Evolutionary conservation across 2,888 invertebrate genomes (phyloP), one percentile per base, ranked within the genome.

Genomic region (Drosophila tanythrix): DNA sequence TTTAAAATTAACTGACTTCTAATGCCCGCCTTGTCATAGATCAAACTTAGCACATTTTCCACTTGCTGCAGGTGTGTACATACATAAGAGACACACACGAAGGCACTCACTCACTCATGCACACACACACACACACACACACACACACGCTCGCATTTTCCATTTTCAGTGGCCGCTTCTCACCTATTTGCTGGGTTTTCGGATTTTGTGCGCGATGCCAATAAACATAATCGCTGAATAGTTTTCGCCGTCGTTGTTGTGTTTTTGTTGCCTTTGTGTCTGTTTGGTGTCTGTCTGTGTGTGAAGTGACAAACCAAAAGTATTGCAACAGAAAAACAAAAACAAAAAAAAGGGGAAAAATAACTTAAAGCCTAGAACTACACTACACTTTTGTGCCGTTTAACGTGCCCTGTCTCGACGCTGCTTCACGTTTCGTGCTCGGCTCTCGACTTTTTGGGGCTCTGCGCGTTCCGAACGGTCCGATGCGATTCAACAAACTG

Each of bases 401-500:
- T 63, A 79, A 66, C 53, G 81, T 72, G 78, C 82, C 82, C 79
- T 79, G 74, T 77, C 63, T 64, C 74, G 74, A 58, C 53, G 64
- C 52, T 81, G 75, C 76, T 63, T 70, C 70, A 68, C 77, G 77
- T 64, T 79, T 56, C 68, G 50, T 56, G 56, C 73, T 62, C 58
- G 40, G 63, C 66, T 69, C 62, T 62, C 50, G 58, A 62, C 51
- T 51, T 43, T 43, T 38, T 11, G 25, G 69, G 76, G 60, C 64
- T 74, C 68, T 57, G 61, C 76, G 75, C 70, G 83, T 86, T 88
- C 79, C 88, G 85, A 53, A 67, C 85, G 79, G 81, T 83, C 74
- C 85, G 80, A 89, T 80, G 90, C 81, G 87, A 82, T 82, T 87
- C 82, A 65, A 88, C 88, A 85, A 88, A 90, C 90, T 90, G 75